Conservation (phyloP, 1,140 invertebrate species). For the Neodiprion fabricii region DNA sequence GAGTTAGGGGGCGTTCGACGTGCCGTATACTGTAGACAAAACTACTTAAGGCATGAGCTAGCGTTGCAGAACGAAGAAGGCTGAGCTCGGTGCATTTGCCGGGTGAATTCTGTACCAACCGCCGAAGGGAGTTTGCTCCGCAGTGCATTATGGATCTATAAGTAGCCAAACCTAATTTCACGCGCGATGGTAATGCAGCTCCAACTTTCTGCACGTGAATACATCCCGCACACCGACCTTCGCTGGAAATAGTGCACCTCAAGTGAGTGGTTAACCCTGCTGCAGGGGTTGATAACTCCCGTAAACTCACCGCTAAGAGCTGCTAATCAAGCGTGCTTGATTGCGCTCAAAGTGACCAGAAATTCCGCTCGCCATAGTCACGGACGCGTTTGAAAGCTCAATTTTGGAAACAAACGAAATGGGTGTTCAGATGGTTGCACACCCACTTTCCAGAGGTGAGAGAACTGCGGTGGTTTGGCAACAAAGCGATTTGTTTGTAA, state of each 20-base stretch:
- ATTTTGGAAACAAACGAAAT: no score
- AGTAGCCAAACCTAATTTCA: constrained; percentile 34
- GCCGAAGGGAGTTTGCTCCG: neutral
- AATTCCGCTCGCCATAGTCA: no score
- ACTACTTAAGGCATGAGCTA: constrained; percentile 1
- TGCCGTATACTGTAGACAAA: neutral
- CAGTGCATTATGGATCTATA: constrained; percentile 17
- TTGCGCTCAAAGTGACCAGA: neutral
- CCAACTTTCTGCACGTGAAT: constrained; percentile 28
- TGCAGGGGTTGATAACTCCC: neutral
- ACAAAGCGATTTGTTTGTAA: no score
- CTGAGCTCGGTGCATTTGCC: neutral
- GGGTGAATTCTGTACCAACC: neutral
- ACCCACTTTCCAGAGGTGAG: no score
- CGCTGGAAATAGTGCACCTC: neutral
- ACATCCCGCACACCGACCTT: neutral
- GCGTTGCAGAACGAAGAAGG: constrained; percentile 1
- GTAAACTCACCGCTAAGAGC: neutral
- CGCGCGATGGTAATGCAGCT: constrained; percentile 29
- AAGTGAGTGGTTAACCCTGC: neutral
- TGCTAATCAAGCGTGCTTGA: neutral
- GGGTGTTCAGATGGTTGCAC: no score
- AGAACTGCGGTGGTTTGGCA: no score
- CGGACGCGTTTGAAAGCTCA: no score
- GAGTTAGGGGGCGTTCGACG: neutral